Percentiles rank a stretch among this genome's conserved stretches.
Conservation (phyloP, 2,113 vertebrate species). For the Menura novaehollandiae region DNA sequence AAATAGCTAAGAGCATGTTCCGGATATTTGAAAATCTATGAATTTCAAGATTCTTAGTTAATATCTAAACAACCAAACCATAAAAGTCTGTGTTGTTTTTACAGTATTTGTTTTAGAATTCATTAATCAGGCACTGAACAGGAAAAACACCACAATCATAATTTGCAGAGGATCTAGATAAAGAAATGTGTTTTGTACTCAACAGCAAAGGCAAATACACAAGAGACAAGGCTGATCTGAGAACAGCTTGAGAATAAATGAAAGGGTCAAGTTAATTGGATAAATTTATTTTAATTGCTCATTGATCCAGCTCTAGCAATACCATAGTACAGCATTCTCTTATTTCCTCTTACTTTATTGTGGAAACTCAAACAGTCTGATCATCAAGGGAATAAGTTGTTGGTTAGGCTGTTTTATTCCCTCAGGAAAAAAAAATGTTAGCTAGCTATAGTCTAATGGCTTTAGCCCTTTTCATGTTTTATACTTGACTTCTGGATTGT, state of each 20-base stretch:
- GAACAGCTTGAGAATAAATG: neutral
- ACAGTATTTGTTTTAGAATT: neutral
- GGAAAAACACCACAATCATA: neutral
- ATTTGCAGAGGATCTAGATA: neutral
- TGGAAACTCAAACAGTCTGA: neutral
- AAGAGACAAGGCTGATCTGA: neutral
- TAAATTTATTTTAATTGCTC: constrained; percentile 3
- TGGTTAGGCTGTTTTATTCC: neutral
- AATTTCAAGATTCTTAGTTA: neutral
- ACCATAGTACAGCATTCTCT: neutral
- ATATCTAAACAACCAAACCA: neutral
- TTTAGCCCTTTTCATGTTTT: neutral
- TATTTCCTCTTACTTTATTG: neutral
- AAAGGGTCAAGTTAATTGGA: constrained; percentile 5
- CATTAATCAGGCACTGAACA: neutral
- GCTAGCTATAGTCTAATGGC: neutral
- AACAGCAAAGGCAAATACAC: neutral
- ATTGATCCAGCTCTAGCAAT: neutral
- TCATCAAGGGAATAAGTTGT: neutral
- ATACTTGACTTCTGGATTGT: neutral
- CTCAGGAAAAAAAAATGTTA: neutral
- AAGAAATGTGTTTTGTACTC: neutral
- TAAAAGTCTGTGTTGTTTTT: neutral
- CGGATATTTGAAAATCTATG: neutral
- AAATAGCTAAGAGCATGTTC: neutral